Percentiles rank a stretch among this genome's conserved stretches.
Evolutionary conservation across 2,113 vertebrate genomes (phyloP).

Genomic region (Phyllostomus discolor): DNA sequence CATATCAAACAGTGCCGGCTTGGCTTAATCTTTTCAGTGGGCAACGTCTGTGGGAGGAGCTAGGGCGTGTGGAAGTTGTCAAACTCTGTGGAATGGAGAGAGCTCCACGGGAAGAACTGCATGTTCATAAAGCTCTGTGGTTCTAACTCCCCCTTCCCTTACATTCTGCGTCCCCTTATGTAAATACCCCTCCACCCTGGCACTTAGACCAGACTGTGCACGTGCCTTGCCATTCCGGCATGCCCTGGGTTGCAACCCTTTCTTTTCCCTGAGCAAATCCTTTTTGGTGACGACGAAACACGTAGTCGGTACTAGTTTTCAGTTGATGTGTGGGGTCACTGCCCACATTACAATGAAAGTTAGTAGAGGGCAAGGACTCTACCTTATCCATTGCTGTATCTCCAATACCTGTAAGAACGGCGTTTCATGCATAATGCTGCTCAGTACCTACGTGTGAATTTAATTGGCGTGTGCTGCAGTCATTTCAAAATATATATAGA

Average conservation of each 20-base stretch:
- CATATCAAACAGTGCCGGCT: too few relatives aligned
- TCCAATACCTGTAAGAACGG: background rate
- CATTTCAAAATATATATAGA: conserved; percentile 4
- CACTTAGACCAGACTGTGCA: background rate
- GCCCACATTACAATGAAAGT: background rate
- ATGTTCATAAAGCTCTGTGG: background rate
- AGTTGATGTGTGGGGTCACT: background rate
- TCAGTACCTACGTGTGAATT: background rate
- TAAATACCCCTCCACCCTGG: background rate
- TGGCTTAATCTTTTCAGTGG: too few relatives aligned
- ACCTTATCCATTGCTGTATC: background rate
- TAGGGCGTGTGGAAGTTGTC: background rate
- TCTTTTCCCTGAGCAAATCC: background rate
- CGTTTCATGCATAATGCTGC: background rate
- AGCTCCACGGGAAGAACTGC: background rate
- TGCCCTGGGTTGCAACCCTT: background rate
- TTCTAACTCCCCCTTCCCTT: background rate
- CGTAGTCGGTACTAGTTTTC: background rate
- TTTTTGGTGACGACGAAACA: background rate
- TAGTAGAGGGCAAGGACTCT: background rate
- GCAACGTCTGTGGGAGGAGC: background rate
- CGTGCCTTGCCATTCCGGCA: too few relatives aligned
- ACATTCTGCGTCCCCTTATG: background rate
- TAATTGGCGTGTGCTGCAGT: background rate
- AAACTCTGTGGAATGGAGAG: background rate